These are phyloP conservation scores for Congeria kusceri DNA, from an alignment of 2,888 invertebrate genomes.

Conservation along the genomic window DNA sequence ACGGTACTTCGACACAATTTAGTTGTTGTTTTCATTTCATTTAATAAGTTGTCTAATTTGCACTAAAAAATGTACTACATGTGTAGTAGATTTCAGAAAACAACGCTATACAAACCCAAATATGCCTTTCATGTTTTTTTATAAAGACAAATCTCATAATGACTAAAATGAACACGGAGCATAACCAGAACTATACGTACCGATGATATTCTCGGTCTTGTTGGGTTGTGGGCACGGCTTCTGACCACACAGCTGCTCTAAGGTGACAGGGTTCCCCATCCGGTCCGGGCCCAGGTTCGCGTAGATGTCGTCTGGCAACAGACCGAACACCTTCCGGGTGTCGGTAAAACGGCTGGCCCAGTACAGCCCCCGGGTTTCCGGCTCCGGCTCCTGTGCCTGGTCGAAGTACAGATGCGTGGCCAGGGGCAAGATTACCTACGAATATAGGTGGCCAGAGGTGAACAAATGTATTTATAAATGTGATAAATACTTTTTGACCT, in stretches of 20 bases:
- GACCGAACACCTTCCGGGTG: slow-evolving; percentile 75
- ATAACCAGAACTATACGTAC: slow-evolving; percentile 68
- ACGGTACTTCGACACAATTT: too few species aligned
- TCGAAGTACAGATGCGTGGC: slow-evolving; percentile 80
- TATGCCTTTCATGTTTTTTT: too few species aligned
- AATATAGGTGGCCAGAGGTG: not conserved
- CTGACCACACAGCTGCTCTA: slow-evolving; percentile 65
- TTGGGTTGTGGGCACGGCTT: slow-evolving; percentile 67
- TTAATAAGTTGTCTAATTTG: too few species aligned
- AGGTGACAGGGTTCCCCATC: slow-evolving; percentile 69
- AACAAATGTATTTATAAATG: too few species aligned
- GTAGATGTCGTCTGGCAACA: slow-evolving; percentile 75
- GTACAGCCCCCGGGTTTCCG: slow-evolving; percentile 80
- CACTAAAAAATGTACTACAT: too few species aligned
- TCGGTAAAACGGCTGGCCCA: slow-evolving; percentile 82
- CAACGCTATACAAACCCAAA: too few species aligned
- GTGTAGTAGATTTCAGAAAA: too few species aligned
- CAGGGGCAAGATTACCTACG: slow-evolving; percentile 78
- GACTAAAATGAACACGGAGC: not conserved
- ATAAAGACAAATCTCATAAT: not conserved
- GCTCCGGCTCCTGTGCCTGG: slow-evolving; percentile 80
- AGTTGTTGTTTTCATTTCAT: too few species aligned
- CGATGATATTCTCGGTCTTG: slow-evolving; percentile 79
- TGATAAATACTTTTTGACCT: too few species aligned
- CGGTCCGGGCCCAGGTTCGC: slow-evolving; percentile 68